phyloP scores from a whole-genome alignment of 2,888 invertebrate genomes.

The Isotomurus palustris region DNA sequence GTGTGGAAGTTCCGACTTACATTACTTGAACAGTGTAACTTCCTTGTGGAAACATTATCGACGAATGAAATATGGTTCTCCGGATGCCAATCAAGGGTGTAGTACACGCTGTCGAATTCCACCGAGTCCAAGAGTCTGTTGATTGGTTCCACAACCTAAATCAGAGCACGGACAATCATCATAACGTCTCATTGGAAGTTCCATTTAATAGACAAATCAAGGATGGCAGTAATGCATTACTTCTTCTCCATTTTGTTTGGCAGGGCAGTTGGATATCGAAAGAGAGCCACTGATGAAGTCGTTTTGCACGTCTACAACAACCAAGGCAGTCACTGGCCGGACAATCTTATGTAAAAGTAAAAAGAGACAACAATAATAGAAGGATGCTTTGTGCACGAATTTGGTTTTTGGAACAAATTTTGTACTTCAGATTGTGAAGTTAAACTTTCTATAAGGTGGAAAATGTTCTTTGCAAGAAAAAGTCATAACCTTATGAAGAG shows the following conservation, averaged over 20 bases:
- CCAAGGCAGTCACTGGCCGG: constrained; percentile 78
- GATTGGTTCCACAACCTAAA: constrained; percentile 81
- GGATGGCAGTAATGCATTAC: too few relatives aligned
- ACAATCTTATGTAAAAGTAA: too few relatives aligned
- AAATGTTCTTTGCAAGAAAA: too few relatives aligned
- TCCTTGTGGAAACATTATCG: constrained; percentile 76
- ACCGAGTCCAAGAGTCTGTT: constrained; percentile 76
- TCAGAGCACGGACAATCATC: too few relatives aligned
- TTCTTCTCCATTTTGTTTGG: constrained; percentile 83
- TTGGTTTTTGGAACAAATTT: too few relatives aligned
- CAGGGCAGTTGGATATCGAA: constrained; percentile 87
- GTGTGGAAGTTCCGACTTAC: constrained; percentile 53
- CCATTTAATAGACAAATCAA: too few relatives aligned
- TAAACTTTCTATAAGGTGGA: too few relatives aligned
- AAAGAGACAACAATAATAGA: too few relatives aligned
- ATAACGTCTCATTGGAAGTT: too few relatives aligned
- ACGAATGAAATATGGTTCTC: constrained; percentile 92
- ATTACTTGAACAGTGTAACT: constrained; percentile 67
- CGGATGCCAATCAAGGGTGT: constrained; percentile 97
- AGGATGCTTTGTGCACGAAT: too few relatives aligned
- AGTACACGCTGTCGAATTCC: constrained; percentile 83
- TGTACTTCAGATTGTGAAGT: too few relatives aligned
- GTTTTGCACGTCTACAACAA: constrained; percentile 96
- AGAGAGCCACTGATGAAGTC: constrained; percentile 94
- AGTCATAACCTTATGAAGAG: too few relatives aligned